These are phyloP conservation scores for Campylomormyrus numenius DNA, from an alignment of 2,113 vertebrate genomes.

Conservation along the genomic window DNA sequence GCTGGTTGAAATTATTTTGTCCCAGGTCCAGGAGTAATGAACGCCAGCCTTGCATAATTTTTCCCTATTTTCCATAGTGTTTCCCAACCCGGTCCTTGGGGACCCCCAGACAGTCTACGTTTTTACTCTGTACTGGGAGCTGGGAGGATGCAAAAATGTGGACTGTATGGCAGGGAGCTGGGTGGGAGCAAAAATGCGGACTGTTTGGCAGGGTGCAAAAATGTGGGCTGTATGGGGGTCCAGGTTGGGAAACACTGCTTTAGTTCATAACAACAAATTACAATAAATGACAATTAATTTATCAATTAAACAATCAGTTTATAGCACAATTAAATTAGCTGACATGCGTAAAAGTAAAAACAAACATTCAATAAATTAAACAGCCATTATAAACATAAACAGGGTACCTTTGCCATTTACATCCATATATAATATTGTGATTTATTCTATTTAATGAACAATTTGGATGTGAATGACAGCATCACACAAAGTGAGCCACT, in stretches of 20 bases:
- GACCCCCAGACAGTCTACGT: not conserved
- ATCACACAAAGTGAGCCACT: not conserved
- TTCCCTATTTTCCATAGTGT: not conserved
- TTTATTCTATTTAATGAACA: not conserved
- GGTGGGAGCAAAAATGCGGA: too few species aligned
- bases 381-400: not conserved
- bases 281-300: not conserved
- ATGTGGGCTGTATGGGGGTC: too few species aligned
- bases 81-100: not conserved
- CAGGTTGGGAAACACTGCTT: not conserved
- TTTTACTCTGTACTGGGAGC: too few species aligned
- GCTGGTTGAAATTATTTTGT: too few species aligned
- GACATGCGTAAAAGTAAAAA: too few species aligned
- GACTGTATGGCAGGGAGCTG: too few species aligned
- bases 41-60: not conserved
- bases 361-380: too few species aligned
- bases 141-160: too few species aligned
- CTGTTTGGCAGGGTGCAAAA: too few species aligned
- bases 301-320: not conserved
- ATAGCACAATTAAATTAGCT: not conserved
- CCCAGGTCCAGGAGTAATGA: not conserved
- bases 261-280: not conserved
- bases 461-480: not conserved
- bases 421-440: not conserved
- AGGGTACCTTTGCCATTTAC: not conserved